phyloP scores from a whole-genome alignment of 2,797 vertebrate species.

The Cuculus canorus region DNA sequence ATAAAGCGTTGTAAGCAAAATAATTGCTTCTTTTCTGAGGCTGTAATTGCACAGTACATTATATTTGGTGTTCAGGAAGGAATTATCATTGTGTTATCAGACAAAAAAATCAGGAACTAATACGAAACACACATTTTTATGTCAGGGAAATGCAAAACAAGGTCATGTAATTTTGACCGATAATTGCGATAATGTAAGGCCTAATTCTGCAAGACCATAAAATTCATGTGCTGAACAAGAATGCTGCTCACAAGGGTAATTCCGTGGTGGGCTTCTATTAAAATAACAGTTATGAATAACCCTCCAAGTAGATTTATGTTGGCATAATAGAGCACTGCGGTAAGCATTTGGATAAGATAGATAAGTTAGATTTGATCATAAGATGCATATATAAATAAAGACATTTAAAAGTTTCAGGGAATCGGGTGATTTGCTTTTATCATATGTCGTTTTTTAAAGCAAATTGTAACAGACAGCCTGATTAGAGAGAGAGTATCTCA shows the following conservation, averaged over 20 bases:
- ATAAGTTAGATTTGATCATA: background rate
- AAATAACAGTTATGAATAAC: background rate
- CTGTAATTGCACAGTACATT: slow-evolving; percentile 28
- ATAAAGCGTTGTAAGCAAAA: slow-evolving; percentile 57
- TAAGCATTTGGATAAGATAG: background rate
- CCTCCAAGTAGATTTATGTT: background rate
- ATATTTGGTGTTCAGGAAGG: background rate
- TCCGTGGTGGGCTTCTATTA: background rate
- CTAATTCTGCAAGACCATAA: slow-evolving; percentile 15
- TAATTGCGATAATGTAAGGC: slow-evolving; percentile 39
- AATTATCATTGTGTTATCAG: slow-evolving; percentile 35
- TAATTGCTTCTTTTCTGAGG: slow-evolving; percentile 51
- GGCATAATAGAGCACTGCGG: background rate
- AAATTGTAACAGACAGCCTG: background rate
- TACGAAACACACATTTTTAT: slow-evolving; percentile 29
- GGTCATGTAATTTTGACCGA: slow-evolving; percentile 16
- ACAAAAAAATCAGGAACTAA: slow-evolving; percentile 55
- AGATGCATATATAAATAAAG: background rate
- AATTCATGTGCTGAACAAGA: background rate
- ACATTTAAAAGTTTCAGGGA: background rate
- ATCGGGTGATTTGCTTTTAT: background rate
- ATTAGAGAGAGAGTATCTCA: background rate
- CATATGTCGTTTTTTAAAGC: background rate
- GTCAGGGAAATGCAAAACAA: slow-evolving; percentile 49
- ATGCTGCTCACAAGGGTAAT: background rate